Base-by-base conservation (phyloP, 2,113 vertebrate species). In the Ovibos moschatus region DNA sequence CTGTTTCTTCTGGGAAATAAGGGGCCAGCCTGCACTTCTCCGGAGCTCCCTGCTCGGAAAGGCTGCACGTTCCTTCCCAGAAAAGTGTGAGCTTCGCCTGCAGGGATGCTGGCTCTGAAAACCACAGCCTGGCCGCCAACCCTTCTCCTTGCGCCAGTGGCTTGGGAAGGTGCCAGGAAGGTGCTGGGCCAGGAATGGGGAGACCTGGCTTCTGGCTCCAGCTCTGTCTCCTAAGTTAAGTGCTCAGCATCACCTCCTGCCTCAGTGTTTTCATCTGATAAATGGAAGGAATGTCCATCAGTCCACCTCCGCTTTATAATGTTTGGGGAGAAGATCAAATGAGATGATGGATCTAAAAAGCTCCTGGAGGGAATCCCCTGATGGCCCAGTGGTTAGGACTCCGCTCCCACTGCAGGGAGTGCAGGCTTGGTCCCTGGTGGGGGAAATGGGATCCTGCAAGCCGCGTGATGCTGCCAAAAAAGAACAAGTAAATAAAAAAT, bases 111-210 rank as follows among this genome's bases (percentile, higher is more conserved):
- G 74, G 78, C 51, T 76, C 33, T 17, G n/a, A 60, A 60, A 53
- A 62, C 43, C 17, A 2, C 2, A 23, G 17, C 10, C 5, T 67
- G 50, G 43, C n/a, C 19, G 28, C 71, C 36, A 27, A 4, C 13
- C 23, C 58, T 28, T 28, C 43, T 51, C 47, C n/a, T 33, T 7
- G 36, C 23, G 15, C 76, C 6, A 15, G 25, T 0, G 0, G 30
- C n/a, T 5, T 15, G 19, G 71, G 15, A n/a, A 17, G n/a, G 47
- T 9, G 33, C 76, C 7, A 28, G 60, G 23, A 62, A 64, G 76
- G 27, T n/a, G 67, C 58, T 28, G 40, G 89, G 28, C 17, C 11
- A 4, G 93, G 67, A 53, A 33, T 33, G 2, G 1, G 47, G 90
- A 45, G 45, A 55, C 82, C 15, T 6, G 30, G 51, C 25, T 28